Percentiles rank a stretch among this genome's conserved stretches.
Evolutionary conservation across 2,888 invertebrate genomes (phyloP).

Genomic region (Chrysina gloriosa): DNA sequence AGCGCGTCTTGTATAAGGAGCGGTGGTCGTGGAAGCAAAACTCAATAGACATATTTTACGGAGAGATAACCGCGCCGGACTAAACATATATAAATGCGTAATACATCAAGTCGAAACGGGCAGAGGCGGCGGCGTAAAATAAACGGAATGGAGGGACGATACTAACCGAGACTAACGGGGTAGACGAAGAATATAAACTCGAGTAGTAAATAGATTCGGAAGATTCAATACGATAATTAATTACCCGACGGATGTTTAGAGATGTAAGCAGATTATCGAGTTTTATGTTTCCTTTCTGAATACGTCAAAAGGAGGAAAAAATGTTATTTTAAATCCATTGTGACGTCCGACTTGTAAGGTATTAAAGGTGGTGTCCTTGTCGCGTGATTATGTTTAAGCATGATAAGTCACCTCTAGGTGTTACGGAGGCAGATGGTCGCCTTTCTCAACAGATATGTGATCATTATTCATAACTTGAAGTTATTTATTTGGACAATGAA

Average conservation of each 20-base stretch:
- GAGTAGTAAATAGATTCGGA: constrained; percentile 13
- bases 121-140: not conserved
- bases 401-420: too few relatives aligned
- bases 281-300: too few relatives aligned
- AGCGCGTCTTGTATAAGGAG: constrained; percentile 13
- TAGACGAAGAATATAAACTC: not conserved
- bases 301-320: too few relatives aligned
- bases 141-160: not conserved
- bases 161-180: not conserved
- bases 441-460: too few relatives aligned
- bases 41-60: constrained; percentile 60
- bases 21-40: constrained; percentile 46
- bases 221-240: constrained; percentile 28
- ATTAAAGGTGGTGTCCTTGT: too few relatives aligned
- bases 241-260: not conserved
- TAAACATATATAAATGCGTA: constrained; percentile 54
- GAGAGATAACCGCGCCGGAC: constrained; percentile 55
- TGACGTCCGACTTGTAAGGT: too few relatives aligned
- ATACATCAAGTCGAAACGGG: constrained; percentile 43
- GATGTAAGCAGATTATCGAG: constrained; percentile 16
- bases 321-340: too few relatives aligned
- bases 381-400: too few relatives aligned
- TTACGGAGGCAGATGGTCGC: too few relatives aligned
- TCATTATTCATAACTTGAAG: too few relatives aligned
- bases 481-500: too few relatives aligned